Percentiles rank a stretch among this genome's conserved stretches.
Conservation (phyloP, 1,140 invertebrate species). For the Philotrypesis tridentata region DNA sequence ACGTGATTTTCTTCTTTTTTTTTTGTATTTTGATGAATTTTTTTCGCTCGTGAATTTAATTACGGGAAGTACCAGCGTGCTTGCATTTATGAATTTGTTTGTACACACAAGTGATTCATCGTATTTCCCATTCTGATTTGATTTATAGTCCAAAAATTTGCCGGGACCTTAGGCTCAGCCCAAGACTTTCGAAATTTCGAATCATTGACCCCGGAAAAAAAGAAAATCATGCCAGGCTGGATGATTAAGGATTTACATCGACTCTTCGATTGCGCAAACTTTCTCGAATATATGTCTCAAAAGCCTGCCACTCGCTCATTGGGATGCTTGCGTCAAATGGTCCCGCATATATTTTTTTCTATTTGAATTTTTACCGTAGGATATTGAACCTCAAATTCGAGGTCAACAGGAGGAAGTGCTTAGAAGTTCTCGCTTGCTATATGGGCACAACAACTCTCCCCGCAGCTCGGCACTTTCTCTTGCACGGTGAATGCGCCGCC, state of each 20-base stretch:
- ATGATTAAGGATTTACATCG: background rate
- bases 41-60: background rate
- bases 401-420: constrained; percentile 61
- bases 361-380: constrained; percentile 36
- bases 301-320: background rate
- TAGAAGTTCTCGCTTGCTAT: constrained; percentile 61
- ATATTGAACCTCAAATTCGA: constrained; percentile 65
- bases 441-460: constrained; percentile 54
- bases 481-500: constrained; percentile 20
- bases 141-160: too few relatives aligned
- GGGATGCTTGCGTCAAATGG: background rate
- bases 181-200: background rate
- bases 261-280: constrained; percentile 22
- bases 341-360: constrained; percentile 7
- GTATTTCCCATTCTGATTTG: too few relatives aligned
- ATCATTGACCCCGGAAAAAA: background rate
- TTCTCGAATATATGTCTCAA: background rate
- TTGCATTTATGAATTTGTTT: too few relatives aligned
- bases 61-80: too few relatives aligned
- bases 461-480: constrained; percentile 64
- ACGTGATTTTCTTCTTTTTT: background rate
- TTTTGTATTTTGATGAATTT: too few relatives aligned
- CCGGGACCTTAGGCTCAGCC: too few relatives aligned
- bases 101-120: too few relatives aligned
- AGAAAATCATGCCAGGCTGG: background rate